Evolutionary conservation across 2,797 vertebrate genomes (phyloP), one percentile per base, ranked within the genome.

Genomic region (Amniataba percoides): DNA sequence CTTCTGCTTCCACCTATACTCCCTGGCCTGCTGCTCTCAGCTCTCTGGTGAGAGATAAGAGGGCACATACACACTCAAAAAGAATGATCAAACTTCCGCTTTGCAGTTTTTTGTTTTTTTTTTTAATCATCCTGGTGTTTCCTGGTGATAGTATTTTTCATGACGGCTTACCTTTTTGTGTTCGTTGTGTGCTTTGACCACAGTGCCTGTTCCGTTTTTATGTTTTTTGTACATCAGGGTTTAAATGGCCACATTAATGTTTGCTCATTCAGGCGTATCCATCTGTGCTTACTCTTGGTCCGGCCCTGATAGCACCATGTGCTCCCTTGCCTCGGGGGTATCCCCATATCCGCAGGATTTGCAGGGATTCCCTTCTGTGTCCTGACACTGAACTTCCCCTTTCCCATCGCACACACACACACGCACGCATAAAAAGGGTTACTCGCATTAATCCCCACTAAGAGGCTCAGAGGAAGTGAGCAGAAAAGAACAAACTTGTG

Each of bases 321-420:
- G 46, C 68, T 71, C 39, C 62, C 48, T 58, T 55, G 40, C 65
- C 77, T 43, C 21, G 5, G 61, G 85, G 88, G 61, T 71, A 59
- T 88, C 79, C 89, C 81, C 56, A 1, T 39, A 64, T 79, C 56
- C 3, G 2, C 86, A 83, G 83, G 74, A 83, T 77, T 81, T 87
- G 85, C 83, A 78, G 83, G 87, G 84, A 88, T 82, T 86, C 66
- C 85, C 88, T 64, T 78, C 36, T 1, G 19, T 62, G 49, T 81
- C 80, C 80, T 73, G 61, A 75, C 75, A 63, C 51, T 4, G 43
- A 2, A 61, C 72, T 81, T 85, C 59, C 86, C 34, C 67, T 82
- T 85, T 73, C 52, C 46, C 40, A 63, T 31, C 10, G 64, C 46
- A 45, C 23, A 59, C 51, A 39, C 21, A 53, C 18, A 62, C 42